phyloP scores from a whole-genome alignment of 2,888 invertebrate genomes.

The Entomobrya proxima region DNA sequence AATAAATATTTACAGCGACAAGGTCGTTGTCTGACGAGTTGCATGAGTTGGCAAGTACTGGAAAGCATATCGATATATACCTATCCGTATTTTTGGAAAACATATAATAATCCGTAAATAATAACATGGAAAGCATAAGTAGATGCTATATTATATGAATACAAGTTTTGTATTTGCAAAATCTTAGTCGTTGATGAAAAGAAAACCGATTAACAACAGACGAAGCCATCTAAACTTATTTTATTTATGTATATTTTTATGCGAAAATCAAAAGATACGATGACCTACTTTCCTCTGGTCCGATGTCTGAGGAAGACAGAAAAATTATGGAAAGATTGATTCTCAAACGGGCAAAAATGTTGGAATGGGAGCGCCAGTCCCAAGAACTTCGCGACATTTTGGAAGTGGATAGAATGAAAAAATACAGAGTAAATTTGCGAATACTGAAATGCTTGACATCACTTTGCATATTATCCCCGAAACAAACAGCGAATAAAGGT shows the following conservation, averaged over 20 bases:
- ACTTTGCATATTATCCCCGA: background rate
- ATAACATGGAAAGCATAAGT: no score
- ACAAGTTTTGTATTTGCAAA: no score
- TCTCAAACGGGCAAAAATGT: conserved; percentile 72
- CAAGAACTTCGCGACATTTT: conserved; percentile 70
- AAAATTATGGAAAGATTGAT: conserved; percentile 74
- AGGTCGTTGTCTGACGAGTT: background rate
- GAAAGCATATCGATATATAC: no score
- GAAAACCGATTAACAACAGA: no score
- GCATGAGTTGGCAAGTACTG: background rate
- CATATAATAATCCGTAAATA: no score
- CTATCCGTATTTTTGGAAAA: no score
- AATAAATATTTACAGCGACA: background rate
- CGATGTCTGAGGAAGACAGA: conserved; percentile 71
- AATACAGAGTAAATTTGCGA: conserved; percentile 71
- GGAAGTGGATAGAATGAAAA: conserved; percentile 69
- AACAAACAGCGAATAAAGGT: background rate
- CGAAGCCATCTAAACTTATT: no score
- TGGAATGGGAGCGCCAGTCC: conserved; percentile 73
- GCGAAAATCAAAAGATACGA: conserved; percentile 65
- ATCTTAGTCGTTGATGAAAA: no score
- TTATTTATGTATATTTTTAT: background rate
- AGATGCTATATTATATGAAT: no score
- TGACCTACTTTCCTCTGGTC: conserved; percentile 65
- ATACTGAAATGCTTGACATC: conserved; percentile 6